Base-by-base conservation (phyloP, 2,888 invertebrate species). In the Lasioglossum oenotherae region DNA sequence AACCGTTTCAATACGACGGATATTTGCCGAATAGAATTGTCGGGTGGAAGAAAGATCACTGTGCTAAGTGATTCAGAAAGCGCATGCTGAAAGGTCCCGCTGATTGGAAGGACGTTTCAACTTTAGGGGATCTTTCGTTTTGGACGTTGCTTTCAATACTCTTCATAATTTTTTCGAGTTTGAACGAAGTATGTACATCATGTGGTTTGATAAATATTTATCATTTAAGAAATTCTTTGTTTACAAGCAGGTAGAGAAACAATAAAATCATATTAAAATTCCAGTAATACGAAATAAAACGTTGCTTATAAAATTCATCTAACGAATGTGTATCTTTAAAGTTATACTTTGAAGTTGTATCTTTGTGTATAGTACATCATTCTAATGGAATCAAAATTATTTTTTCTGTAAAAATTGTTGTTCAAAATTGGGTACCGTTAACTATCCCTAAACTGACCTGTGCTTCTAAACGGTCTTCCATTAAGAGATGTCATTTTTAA, bases 21-120 rank as follows among this genome's bases (percentile, higher is more conserved):
- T 31, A 64, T 64, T 64, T 31, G 16, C 60, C 27, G 60, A 27
- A 64, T 64, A 64, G 60, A 64, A 64, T 64, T 64, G 60, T 64
- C 60, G 27, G 5, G 27, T 31, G 60, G 27, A 64, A 64, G 60
- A 64, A 64, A 31, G 60, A 27, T 64, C 60, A 6, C 60, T 27
- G 31, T 16, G 27, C 31, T 31, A 64, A 64, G 27, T 31, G 60
- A 64, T 64, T 31, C 31, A 64, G 14, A 64, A 64, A 14, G 60
- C 60, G 60, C 60, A 14, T 16, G 16, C 16, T 64, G 27, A 31
- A 64, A 64, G 60, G 31, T 60, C n/a, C 60, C 12, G 12, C 27
- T 31, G 16, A 64, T 64, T 64, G 31, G 60, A 64, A 5, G 31
- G 31, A 0, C 16, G 27, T 64, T 31, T 14, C 5, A 27, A 31